Conservation (phyloP, 2,113 vertebrate genomes). For the Oryzias celebensis region DNA sequence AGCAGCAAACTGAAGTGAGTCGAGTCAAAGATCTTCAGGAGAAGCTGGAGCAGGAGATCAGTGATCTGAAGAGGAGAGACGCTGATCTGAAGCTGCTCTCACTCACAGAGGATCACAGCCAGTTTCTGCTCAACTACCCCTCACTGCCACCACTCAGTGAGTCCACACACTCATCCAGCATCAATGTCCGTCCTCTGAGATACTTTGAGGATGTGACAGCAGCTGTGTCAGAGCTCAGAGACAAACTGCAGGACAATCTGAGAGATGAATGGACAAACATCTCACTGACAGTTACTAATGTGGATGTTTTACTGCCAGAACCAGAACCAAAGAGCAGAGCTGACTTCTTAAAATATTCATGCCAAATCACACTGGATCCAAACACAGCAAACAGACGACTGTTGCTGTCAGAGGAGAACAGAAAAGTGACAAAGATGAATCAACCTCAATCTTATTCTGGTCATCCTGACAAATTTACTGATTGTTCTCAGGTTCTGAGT, state of each 20-base stretch:
- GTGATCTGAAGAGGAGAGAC: too few relatives aligned
- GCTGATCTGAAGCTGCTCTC: too few relatives aligned
- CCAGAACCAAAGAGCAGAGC: not conserved
- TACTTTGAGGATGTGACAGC: conserved; percentile 1
- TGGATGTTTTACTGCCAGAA: not conserved
- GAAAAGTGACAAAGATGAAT: not conserved
- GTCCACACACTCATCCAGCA: too few relatives aligned
- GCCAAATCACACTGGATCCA: not conserved
- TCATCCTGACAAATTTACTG: conserved; percentile 27
- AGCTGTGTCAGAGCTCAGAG: not conserved
- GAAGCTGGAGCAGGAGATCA: too few relatives aligned
- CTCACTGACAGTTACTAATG: not conserved
- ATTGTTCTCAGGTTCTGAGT: conserved; percentile 3
- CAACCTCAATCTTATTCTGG: not conserved
- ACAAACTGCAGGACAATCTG: not conserved
- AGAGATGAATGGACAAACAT: not conserved
- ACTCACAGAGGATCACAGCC: too few relatives aligned
- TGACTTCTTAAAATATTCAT: not conserved
- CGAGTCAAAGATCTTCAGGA: too few relatives aligned
- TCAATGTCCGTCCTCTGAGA: too few relatives aligned
- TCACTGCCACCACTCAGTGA: too few relatives aligned
- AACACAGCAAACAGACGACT: conserved; percentile 2
- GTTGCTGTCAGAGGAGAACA: conserved; percentile 15
- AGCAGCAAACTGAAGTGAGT: too few relatives aligned
- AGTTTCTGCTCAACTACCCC: too few relatives aligned